These are phyloP conservation scores for Timema podura DNA, from an alignment of 2,888 invertebrate genomes.

Conservation along the genomic window DNA sequence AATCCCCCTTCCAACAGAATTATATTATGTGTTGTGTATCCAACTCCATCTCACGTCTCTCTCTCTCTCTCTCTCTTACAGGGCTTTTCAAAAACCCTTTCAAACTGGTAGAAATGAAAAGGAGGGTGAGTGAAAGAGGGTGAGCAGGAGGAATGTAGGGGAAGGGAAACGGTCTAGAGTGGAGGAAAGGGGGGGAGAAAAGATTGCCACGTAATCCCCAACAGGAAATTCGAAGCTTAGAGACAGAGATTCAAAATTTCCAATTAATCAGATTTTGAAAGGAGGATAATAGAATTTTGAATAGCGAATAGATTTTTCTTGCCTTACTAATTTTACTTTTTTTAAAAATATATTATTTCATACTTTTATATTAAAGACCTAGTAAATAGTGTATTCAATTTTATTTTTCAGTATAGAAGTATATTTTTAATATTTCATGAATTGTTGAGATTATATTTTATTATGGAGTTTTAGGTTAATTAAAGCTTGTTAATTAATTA, in stretches of 20 bases:
- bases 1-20: conserved; percentile 16
- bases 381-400: too few species aligned
- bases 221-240: conserved; percentile 28
- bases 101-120: conserved; percentile 20
- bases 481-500: too few species aligned
- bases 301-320: conserved; percentile 18
- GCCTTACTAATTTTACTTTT: not conserved
- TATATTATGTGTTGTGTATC: conserved; percentile 16
- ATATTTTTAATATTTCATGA: too few species aligned
- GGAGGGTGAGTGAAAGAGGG: conserved; percentile 1
- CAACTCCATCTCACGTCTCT: conserved; percentile 9
- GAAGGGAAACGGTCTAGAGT: not conserved
- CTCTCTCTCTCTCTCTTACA: conserved; percentile 2
- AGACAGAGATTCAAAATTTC: conserved; percentile 27
- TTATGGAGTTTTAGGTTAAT: too few species aligned
- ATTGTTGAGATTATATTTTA: too few species aligned
- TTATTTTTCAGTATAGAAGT: too few species aligned
- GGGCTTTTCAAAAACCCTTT: conserved; percentile 25
- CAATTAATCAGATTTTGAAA: conserved; percentile 29
- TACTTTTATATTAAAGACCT: too few species aligned
- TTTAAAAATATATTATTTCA: too few species aligned
- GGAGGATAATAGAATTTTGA: conserved; percentile 28
- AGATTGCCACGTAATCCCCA: conserved; percentile 25
- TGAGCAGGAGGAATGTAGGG: conserved; percentile 1
- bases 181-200: conserved; percentile 15